A percentile compares a stretch with the other conserved stretches of the same genome.
phyloP scores from a whole-genome alignment of 2,113 vertebrate genomes.

The Psittacus erithacus region DNA sequence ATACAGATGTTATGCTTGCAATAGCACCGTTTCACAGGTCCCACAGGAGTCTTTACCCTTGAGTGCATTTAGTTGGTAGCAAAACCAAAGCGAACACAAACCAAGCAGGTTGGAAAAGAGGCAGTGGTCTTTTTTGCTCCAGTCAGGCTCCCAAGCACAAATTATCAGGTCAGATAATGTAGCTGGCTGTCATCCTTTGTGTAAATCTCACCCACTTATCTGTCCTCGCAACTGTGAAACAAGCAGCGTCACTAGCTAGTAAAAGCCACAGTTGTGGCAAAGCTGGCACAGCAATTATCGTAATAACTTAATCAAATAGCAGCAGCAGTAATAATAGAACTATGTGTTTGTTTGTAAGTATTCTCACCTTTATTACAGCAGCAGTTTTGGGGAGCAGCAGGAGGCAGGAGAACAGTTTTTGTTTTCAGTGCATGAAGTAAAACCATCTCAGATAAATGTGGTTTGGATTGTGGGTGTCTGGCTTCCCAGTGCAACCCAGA shows the following conservation, averaged over 20 bases:
- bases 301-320: constrained; percentile 13
- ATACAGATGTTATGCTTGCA: constrained; percentile 2
- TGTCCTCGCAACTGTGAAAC: neutral
- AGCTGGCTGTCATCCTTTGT: neutral
- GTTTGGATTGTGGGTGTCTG: neutral
- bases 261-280: neutral
- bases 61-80: constrained; percentile 56
- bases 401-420: neutral
- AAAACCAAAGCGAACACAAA: constrained; percentile 20
- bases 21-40: neutral
- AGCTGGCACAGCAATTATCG: constrained; percentile 13
- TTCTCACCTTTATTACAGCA: neutral
- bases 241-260: neutral
- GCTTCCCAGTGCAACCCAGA: neutral
- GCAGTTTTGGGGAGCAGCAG: neutral
- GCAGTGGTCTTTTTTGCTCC: neutral
- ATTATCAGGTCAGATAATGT: neutral
- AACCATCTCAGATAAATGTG: neutral
- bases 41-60: constrained; percentile 53
- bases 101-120: constrained; percentile 31
- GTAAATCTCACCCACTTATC: constrained; percentile 1
- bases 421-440: neutral
- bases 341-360: neutral
- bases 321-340: neutral
- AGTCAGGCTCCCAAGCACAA: neutral